These are phyloP conservation scores for Butorides virescens DNA, from an alignment of 2,113 vertebrate genomes.

Conservation along the genomic window DNA sequence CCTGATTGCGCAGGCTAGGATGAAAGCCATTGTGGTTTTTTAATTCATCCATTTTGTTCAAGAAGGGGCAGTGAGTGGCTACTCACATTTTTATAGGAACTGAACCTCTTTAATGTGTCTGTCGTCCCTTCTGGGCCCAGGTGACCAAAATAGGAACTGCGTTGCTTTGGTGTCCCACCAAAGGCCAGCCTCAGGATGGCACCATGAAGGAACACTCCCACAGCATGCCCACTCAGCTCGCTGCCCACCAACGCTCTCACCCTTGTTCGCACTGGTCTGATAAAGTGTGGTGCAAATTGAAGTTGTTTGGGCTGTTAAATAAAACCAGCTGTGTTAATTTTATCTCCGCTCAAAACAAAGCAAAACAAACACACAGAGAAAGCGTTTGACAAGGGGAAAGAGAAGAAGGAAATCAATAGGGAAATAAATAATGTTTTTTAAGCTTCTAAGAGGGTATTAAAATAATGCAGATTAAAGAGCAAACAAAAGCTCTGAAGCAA, in stretches of 20 bases:
- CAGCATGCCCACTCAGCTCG: background rate
- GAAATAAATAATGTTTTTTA: conserved; percentile 71
- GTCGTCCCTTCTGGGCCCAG: background rate
- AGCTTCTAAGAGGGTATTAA: conserved; percentile 73
- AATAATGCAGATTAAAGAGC: conserved; percentile 70
- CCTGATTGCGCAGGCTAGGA: background rate
- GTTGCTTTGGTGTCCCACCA: background rate
- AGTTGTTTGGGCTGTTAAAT: conserved; percentile 48
- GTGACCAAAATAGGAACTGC: background rate
- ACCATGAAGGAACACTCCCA: fast-evolving
- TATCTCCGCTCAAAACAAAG: conserved; percentile 59
- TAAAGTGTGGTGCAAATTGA: background rate
- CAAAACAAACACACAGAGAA: conserved; percentile 7
- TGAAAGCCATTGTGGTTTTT: background rate
- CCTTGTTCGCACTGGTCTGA: background rate
- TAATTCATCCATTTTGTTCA: background rate
- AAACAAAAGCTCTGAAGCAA: conserved; percentile 69
- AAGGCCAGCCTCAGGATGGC: background rate
- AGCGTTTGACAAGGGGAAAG: conserved; percentile 1
- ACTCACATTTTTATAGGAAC: background rate
- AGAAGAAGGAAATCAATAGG: conserved; percentile 64
- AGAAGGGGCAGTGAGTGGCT: background rate
- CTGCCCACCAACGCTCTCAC: fast-evolving
- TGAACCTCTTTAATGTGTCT: background rate
- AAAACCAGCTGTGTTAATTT: conserved; percentile 61